These are phyloP conservation scores for Leuciscus idus DNA, from an alignment of 2,113 vertebrate genomes.

Conservation along the genomic window DNA sequence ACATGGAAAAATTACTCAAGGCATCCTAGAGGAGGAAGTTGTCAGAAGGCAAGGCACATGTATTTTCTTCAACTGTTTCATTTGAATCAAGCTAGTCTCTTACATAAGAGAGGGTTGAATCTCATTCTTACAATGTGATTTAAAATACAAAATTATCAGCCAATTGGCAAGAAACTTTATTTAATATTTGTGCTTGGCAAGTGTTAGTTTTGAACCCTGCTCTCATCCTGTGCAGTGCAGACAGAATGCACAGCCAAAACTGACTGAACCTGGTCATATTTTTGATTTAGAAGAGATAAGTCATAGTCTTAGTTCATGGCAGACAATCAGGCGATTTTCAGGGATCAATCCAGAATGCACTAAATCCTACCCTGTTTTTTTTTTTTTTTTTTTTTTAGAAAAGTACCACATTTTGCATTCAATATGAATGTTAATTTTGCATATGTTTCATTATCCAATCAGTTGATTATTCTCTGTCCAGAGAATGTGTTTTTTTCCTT, in stretches of 20 bases:
- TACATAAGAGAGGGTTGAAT: not conserved
- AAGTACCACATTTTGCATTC: not conserved
- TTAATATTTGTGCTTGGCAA: conserved; percentile 15
- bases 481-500: not conserved
- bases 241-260: not conserved
- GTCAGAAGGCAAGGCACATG: not conserved
- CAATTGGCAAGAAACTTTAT: not conserved
- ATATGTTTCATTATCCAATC: not conserved
- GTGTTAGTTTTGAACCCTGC: not conserved
- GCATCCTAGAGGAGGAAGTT: not conserved
- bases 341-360: not conserved
- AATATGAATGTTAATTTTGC: not conserved
- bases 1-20: not conserved
- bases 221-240: not conserved
- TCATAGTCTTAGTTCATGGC: not conserved
- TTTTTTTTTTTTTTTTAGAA: not conserved
- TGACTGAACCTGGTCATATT: not conserved
- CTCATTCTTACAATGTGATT: not conserved
- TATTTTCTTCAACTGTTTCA: not conserved
- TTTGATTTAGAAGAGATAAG: not conserved
- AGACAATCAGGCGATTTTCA: not conserved
- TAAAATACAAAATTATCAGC: not conserved
- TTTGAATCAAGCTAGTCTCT: not conserved
- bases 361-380: not conserved
- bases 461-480: not conserved